Base-by-base conservation (phyloP, 2,797 vertebrate species). In the Diceros bicornis region DNA sequence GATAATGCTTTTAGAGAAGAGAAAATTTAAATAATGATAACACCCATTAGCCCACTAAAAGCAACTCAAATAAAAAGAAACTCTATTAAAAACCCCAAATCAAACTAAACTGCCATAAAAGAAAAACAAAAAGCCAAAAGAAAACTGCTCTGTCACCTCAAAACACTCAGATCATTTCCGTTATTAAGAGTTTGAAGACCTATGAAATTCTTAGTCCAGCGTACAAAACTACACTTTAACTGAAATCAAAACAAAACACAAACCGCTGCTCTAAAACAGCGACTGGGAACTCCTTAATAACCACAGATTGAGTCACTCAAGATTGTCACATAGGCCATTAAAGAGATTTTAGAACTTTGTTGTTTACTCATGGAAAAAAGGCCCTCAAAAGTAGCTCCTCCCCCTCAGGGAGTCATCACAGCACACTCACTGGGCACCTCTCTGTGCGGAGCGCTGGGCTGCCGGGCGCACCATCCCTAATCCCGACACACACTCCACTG, bases 1-100 rank as follows among this genome's bases (percentile, higher is more conserved):
- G 52, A 95, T 3, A 78, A 52, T 34, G 44, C 47, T 91, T 95
- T 94, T 55, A 95, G 64, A 64, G 81, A 95, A 72, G 18, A 97
- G 55, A 72, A 95, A 78, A 50, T 61, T 77, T 68, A 86, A 61
- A 68, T 7, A 77, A 29, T 0, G n/a, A 37, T 13, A 74, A n/a
- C 0, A 91, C 5, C 32, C 2, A 79, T 23, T 83, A 12, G 32
- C 64, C 59, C 29, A 61, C 47, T 2, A 83, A 88, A 94, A 72
- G 52, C 71, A n/a, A 94, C 75, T 57, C 29, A 69, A 77, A 72
- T 13, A 59, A 90, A 77, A 50, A 68, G 9, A 84, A 41, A 55
- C n/a, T 41, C 41, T 14, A 27, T 20, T 44, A 91, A 59, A 92
- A 81, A 41, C 25, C 32, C 47, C 32, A 83, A 59, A 50, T 37